phyloP scores from a whole-genome alignment of 2,888 invertebrate genomes.

The Neocrepidodera transversa region DNA sequence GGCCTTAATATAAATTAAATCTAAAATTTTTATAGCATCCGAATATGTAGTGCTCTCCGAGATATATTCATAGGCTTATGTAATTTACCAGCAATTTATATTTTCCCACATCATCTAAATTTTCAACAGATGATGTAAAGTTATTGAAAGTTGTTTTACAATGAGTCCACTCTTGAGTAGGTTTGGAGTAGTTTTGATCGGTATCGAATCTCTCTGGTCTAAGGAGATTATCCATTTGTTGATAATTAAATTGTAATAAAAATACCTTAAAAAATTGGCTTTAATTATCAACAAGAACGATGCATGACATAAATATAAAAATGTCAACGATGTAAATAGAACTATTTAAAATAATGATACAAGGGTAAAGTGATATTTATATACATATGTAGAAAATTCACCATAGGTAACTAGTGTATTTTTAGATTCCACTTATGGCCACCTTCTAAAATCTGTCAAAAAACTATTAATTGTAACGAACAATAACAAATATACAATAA shows the following conservation, averaged over 20 bases:
- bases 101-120: not conserved
- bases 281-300: too few relatives aligned
- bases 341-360: too few relatives aligned
- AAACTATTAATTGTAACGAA: too few relatives aligned
- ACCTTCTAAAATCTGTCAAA: too few relatives aligned
- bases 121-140: not conserved
- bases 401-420: too few relatives aligned
- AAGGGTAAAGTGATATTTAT: too few relatives aligned
- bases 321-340: too few relatives aligned
- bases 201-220: conserved; percentile 4
- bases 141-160: conserved; percentile 8
- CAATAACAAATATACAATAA: too few relatives aligned
- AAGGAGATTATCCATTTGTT: not conserved
- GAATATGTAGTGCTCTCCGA: not conserved
- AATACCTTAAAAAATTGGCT: too few relatives aligned
- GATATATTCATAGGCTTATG: conserved; percentile 1
- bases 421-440: too few relatives aligned
- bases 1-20: not conserved
- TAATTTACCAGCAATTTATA: conserved; percentile 14
- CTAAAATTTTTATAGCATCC: not conserved
- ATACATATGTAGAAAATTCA: too few relatives aligned
- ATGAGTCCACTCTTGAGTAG: conserved; percentile 5
- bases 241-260: not conserved
- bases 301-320: too few relatives aligned
- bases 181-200: not conserved